These are phyloP conservation scores for Coilia nasus DNA, from an alignment of 2,797 vertebrate genomes.

Conservation along the genomic window DNA sequence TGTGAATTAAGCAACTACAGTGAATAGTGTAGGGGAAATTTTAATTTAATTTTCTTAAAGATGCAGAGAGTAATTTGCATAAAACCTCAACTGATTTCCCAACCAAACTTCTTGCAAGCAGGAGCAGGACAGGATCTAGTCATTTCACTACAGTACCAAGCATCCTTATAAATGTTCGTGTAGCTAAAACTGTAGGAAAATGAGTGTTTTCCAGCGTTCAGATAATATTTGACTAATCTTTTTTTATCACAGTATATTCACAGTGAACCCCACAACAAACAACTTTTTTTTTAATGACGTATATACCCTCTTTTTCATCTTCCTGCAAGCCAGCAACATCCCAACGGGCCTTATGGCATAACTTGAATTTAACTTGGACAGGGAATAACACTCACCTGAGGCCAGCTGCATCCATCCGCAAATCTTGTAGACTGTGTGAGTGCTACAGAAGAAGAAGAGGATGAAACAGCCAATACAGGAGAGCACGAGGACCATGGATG, in stretches of 20 bases:
- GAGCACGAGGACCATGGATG: constrained; percentile 95
- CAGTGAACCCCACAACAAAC: too few relatives aligned
- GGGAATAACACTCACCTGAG: constrained; percentile 78
- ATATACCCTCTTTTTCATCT: not conserved
- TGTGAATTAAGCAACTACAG: not conserved
- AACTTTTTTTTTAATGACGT: too few relatives aligned
- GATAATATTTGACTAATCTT: not conserved
- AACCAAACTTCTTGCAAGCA: not conserved
- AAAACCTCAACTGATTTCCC: not conserved
- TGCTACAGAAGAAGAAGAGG: constrained; percentile 98
- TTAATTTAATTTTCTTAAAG: not conserved
- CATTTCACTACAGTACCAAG: too few relatives aligned
- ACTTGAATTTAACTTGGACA: not conserved
- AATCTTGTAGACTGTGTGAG: constrained; percentile 96
- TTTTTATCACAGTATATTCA: too few relatives aligned
- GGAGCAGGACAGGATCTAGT: too few relatives aligned
- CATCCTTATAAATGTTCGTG: too few relatives aligned
- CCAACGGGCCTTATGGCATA: not conserved
- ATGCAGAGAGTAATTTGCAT: not conserved
- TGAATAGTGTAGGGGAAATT: not conserved
- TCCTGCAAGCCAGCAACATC: not conserved
- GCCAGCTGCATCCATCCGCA: constrained; percentile 96
- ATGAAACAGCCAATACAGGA: constrained; percentile 92
- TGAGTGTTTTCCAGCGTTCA: too few relatives aligned
- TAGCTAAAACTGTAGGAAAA: too few relatives aligned